phyloP scores from a whole-genome alignment of 2,113 vertebrate genomes.

The Gracilinanus agilis region DNA sequence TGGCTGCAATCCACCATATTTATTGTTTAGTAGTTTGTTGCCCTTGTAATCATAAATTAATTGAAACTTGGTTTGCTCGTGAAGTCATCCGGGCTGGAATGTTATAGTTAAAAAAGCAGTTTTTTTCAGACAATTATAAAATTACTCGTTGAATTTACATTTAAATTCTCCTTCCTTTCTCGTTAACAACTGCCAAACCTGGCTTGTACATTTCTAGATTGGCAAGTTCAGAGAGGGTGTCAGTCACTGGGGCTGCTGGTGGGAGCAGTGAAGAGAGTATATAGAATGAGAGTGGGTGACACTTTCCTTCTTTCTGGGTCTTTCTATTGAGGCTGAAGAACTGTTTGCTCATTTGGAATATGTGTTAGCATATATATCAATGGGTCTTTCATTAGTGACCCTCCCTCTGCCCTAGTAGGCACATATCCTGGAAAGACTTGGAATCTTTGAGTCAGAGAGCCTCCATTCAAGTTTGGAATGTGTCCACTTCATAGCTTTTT shows the following conservation, averaged over 20 bases:
- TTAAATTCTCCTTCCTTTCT: neutral
- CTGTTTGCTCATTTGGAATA: neutral
- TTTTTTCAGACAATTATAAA: constrained; percentile 3
- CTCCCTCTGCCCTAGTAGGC: neutral
- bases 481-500: neutral
- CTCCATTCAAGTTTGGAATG: neutral
- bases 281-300: neutral
- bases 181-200: neutral
- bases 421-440: neutral
- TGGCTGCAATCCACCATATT: neutral
- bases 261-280: neutral
- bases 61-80: neutral
- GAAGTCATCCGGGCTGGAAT: neutral
- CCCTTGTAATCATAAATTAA: neutral
- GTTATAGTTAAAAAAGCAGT: neutral
- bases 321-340: neutral
- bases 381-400: neutral
- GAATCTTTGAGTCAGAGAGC: neutral
- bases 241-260: neutral
- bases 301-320: neutral
- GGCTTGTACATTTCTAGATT: neutral
- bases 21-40: neutral
- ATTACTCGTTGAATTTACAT: neutral
- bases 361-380: neutral
- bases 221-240: constrained; percentile 2